These are phyloP conservation scores for Linurgus olivaceus DNA, from an alignment of 2,797 vertebrate genomes.

Conservation along the genomic window DNA sequence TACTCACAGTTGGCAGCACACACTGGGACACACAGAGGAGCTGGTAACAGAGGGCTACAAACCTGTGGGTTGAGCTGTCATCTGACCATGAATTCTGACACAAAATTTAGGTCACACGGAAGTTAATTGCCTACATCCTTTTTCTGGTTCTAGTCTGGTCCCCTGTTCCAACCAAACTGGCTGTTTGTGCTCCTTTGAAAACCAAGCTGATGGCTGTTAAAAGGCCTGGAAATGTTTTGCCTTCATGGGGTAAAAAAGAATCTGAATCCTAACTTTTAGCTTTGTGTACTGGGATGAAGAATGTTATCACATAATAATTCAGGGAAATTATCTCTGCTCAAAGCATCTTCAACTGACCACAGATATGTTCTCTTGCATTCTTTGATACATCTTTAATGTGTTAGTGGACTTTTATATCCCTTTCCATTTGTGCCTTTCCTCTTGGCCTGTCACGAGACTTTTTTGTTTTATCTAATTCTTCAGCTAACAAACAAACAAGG, in stretches of 20 bases:
- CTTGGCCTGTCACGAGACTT: background rate
- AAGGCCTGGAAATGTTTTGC: slow-evolving; percentile 11
- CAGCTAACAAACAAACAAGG: background rate
- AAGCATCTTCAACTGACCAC: slow-evolving; percentile 48
- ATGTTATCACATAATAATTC: slow-evolving; percentile 63
- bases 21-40: background rate
- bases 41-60: background rate
- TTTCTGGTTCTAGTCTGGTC: background rate
- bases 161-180: background rate
- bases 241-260: background rate
- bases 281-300: slow-evolving; percentile 22
- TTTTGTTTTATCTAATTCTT: background rate
- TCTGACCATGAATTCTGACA: background rate
- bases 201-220: background rate
- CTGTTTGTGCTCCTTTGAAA: background rate
- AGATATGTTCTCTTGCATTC: slow-evolving; percentile 35
- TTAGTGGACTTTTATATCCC: slow-evolving; percentile 35
- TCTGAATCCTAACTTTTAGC: background rate
- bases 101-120: background rate
- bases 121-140: background rate
- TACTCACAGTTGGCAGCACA: background rate
- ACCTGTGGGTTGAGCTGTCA: background rate
- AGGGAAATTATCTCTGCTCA: slow-evolving; percentile 19
- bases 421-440: slow-evolving; percentile 18
- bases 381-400: slow-evolving; percentile 39